These are phyloP conservation scores for Pantherophis vulpinus DNA, from an alignment of 2,797 vertebrate species.

Conservation along the genomic window DNA sequence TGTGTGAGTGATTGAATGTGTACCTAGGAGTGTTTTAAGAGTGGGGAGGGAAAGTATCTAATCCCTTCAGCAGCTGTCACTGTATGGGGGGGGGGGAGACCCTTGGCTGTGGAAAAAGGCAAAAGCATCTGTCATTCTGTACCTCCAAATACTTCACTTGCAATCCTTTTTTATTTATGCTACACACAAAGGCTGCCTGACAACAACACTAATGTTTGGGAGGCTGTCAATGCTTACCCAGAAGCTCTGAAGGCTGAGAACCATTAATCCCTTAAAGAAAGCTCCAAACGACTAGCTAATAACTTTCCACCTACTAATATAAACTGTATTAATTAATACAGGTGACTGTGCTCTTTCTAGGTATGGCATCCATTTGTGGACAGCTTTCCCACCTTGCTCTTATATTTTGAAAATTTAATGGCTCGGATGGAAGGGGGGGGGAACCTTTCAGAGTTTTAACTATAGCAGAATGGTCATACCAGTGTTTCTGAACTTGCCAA, in stretches of 20 bases:
- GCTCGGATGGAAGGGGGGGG: background rate
- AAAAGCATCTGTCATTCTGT: background rate
- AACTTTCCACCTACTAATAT: background rate
- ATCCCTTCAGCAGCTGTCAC: slow-evolving; percentile 22
- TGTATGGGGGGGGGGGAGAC: rapidly evolving
- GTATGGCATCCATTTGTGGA: slow-evolving; percentile 16
- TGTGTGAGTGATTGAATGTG: background rate
- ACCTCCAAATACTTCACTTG: slow-evolving; percentile 2
- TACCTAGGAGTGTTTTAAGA: background rate
- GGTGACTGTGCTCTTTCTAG: slow-evolving; percentile 15
- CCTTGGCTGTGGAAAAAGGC: rapidly evolving
- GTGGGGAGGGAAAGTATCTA: slow-evolving; percentile 7
- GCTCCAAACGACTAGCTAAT: slow-evolving; percentile 23
- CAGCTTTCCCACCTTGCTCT: background rate
- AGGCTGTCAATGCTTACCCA: slow-evolving; percentile 21
- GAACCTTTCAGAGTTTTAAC: background rate
- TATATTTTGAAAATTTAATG: slow-evolving; percentile 30
- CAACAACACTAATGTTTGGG: background rate
- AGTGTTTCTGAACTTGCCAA: background rate
- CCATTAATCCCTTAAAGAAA: slow-evolving; percentile 32
- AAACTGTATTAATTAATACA: background rate
- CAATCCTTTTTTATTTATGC: rapidly evolving
- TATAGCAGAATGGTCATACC: background rate
- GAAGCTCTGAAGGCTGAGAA: slow-evolving; percentile 31
- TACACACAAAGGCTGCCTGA: slow-evolving; percentile 4